phyloP scores from a whole-genome alignment of 2,888 invertebrate genomes.

The Heterodera filipjevi region DNA sequence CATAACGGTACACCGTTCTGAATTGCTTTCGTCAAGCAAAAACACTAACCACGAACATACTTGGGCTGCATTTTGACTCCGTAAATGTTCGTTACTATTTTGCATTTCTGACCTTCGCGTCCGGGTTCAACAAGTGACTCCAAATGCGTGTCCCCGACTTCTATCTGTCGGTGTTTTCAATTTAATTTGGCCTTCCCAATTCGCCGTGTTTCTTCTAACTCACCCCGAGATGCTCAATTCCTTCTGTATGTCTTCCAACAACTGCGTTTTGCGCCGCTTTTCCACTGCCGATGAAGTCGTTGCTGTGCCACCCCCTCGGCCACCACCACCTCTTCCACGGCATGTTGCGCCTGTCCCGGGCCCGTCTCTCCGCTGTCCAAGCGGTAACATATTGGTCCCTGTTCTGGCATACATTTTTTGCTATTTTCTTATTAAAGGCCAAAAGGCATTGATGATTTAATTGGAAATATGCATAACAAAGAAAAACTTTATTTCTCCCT shows the following conservation, averaged over 20 bases:
- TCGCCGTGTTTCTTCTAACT: no score
- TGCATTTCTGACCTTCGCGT: conserved; percentile 23
- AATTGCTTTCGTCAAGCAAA: not conserved
- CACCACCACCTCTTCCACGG: conserved; percentile 15
- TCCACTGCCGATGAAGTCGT: conserved; percentile 19
- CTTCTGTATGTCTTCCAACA: conserved; percentile 33
- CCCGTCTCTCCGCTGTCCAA: conserved; percentile 18
- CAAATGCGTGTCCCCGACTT: conserved; percentile 33
- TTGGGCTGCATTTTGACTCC: conserved; percentile 31
- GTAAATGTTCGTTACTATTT: conserved; percentile 39
- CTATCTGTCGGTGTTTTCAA: conserved; percentile 10
- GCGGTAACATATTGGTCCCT: conserved; percentile 14
- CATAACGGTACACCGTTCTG: conserved; percentile 38
- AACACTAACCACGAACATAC: conserved; percentile 2
- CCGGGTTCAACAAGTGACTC: conserved; percentile 17
- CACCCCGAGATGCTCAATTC: conserved; percentile 29
- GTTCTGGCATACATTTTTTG: not conserved
- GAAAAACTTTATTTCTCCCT: no score
- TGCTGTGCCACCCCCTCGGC: not conserved
- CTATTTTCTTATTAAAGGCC: not conserved
- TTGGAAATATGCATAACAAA: no score
- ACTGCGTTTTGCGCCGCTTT: conserved; percentile 30
- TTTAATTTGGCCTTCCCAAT: not conserved
- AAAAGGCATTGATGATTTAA: not conserved
- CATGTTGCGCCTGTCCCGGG: not conserved